Evolutionary conservation across 2,888 invertebrate genomes (phyloP), one percentile per base, ranked within the genome.

Genomic region (Scaptomyza caliginosa): DNA sequence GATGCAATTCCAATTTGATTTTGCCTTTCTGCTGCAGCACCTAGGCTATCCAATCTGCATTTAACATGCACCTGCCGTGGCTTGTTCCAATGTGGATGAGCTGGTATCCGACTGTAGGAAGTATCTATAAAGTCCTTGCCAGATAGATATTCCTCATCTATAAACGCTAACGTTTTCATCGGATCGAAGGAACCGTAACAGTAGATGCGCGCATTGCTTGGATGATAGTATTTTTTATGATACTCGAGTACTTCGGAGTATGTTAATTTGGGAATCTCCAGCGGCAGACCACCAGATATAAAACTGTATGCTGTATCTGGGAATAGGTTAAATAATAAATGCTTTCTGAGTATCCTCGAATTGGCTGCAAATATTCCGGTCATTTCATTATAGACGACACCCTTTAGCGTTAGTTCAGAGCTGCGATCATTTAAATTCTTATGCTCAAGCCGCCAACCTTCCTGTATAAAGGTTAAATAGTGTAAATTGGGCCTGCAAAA

Each of bases 311-410:
- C 97, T 69, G 97, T 96, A 89, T 95, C 93, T 0, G 98, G 98
- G 57, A 98, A 90, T 52, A 98, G 60, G 43, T 89, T 90, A 42
- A 89, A 89, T 54, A 97, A 93, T 21, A 97, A 92, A 74, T 94
- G 94, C 88, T 96, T 95, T 0, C 93, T 94, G 86, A 97, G 96
- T 23, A 97, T 92, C 1, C 94, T 94, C 49, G 96, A 95, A 40
- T 97, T 96, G 90, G 97, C 97, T 0, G 97, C 96, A 90, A 97
- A 98, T 0, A 96, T 97, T 0, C 98, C 98, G 90, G 98, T 98
- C 98, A 98, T 98, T 92, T 98, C 98, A 92, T 98, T 98, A 88
- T 96, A 98, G 0, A 98, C 98, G 10, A 98, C 96, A 3, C 98
- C 98, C 92, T 98, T 98, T 60, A 98, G 95, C 1, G 94, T 92